phyloP scores from a whole-genome alignment of 1,140 invertebrate species.

The Aphidius gifuensis region DNA sequence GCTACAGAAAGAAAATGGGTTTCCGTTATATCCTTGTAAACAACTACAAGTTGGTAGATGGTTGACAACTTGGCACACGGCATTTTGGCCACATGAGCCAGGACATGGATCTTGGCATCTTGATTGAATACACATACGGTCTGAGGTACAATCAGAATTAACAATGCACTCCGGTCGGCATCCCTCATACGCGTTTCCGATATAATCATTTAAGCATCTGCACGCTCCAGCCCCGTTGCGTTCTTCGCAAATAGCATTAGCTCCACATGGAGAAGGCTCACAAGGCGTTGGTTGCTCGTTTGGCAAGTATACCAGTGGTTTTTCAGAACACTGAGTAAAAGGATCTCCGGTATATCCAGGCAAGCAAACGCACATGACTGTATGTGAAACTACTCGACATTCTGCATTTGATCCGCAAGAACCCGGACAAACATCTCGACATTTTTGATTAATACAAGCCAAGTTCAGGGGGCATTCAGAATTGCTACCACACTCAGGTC shows the following conservation, averaged over 20 bases:
- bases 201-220: constrained; percentile 61
- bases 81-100: constrained; percentile 70
- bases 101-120: constrained; percentile 72
- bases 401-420: constrained; percentile 52
- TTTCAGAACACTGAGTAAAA: constrained; percentile 37
- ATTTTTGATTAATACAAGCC: constrained; percentile 49
- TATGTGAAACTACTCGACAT: constrained; percentile 55
- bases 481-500: constrained; percentile 53
- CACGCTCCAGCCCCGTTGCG: constrained; percentile 60
- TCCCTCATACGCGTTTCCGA: constrained; percentile 64
- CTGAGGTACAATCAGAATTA: constrained; percentile 63
- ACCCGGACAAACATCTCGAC: constrained; percentile 48
- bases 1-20: constrained; percentile 61
- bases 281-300: constrained; percentile 61
- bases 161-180: constrained; percentile 67
- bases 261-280: constrained; percentile 72
- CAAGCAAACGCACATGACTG: constrained; percentile 53
- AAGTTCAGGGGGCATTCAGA: constrained; percentile 46
- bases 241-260: constrained; percentile 68
- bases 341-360: constrained; percentile 57
- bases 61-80: constrained; percentile 70
- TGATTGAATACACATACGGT: constrained; percentile 62
- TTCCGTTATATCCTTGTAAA: constrained; percentile 63
- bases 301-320: constrained; percentile 22
- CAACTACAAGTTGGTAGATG: constrained; percentile 74